Conservation (phyloP, 2,113 vertebrate genomes). For the Oriolus oriolus region DNA sequence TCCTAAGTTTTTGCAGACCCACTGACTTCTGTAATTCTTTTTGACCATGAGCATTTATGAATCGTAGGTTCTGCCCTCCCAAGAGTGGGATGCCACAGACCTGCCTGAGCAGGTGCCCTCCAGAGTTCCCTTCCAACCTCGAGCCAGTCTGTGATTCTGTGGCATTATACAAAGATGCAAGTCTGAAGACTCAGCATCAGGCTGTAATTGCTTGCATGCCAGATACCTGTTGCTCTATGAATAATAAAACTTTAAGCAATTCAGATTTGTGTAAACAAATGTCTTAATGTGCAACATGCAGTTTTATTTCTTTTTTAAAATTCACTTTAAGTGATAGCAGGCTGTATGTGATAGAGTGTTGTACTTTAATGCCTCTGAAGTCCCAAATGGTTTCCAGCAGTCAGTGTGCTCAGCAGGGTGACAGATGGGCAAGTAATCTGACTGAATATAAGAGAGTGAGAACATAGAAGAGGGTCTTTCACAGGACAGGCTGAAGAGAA, state of each 20-base stretch:
- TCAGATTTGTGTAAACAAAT: background rate
- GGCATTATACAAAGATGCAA: background rate
- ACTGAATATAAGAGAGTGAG: background rate
- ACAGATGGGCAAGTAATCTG: background rate
- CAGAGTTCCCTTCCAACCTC: background rate
- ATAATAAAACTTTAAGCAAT: background rate
- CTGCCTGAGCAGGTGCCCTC: background rate
- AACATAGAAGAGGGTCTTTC: background rate
- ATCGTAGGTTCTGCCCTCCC: background rate
- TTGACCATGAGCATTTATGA: background rate
- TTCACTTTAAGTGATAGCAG: background rate
- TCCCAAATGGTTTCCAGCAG: background rate
- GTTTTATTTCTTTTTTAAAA: background rate
- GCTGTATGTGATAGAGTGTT: background rate
- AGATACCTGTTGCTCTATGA: background rate
- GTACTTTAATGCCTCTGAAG: background rate
- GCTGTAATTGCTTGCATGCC: background rate
- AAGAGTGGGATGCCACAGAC: background rate
- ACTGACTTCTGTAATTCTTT: background rate
- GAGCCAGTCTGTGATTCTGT: background rate
- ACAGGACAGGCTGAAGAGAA: background rate
- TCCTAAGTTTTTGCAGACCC: rapidly evolving
- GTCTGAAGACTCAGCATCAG: background rate
- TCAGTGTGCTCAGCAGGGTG: background rate
- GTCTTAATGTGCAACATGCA: background rate